These are phyloP conservation scores for Odontocerum albicorne DNA, from an alignment of 2,888 invertebrate genomes.

Conservation along the genomic window DNA sequence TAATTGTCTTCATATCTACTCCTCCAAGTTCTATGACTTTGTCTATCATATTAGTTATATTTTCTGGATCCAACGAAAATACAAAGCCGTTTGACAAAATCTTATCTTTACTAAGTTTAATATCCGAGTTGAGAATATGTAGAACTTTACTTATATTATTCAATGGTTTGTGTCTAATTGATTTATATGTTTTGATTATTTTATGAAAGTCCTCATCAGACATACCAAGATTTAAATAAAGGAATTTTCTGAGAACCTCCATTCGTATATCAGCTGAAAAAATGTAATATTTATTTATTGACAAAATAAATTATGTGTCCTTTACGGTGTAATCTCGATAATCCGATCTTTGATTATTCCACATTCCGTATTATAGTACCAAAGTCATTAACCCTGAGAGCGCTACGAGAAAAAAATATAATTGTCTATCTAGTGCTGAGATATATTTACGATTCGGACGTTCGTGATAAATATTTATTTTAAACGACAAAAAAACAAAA, in stretches of 20 bases:
- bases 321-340: too few species aligned
- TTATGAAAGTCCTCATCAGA: constrained; percentile 47
- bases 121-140: constrained; percentile 54
- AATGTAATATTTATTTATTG: too few species aligned
- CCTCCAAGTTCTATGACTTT: constrained; percentile 59
- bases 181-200: constrained; percentile 48
- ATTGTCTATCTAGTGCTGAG: too few species aligned
- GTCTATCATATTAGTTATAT: constrained; percentile 57
- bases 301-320: too few species aligned
- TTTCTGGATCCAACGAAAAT: constrained; percentile 59
- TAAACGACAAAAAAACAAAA: too few species aligned
- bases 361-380: too few species aligned
- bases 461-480: too few species aligned
- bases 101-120: constrained; percentile 56
- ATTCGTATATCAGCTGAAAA: constrained; percentile 51
- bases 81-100: constrained; percentile 64
- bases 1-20: constrained; percentile 56
- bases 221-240: constrained; percentile 47
- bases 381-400: too few species aligned
- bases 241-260: constrained; percentile 47
- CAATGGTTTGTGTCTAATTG: constrained; percentile 50
- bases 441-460: too few species aligned
- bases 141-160: constrained; percentile 57
- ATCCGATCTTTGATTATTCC: too few species aligned
- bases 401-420: too few species aligned